These are phyloP conservation scores for Nematostella vectensis DNA, from an alignment of 92 coral and sea anemone genomes.

Conservation along the genomic window DNA sequence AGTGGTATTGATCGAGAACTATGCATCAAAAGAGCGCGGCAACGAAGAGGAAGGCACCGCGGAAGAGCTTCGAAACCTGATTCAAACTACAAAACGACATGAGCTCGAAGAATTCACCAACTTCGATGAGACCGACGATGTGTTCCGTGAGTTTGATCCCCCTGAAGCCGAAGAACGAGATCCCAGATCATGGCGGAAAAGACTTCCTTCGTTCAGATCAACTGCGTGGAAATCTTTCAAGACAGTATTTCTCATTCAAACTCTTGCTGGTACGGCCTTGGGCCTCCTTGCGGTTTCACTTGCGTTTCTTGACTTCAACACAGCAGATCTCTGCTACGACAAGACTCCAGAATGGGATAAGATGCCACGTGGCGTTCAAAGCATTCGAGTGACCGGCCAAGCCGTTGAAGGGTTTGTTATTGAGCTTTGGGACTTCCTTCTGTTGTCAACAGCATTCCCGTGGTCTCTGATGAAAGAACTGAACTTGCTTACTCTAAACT, in stretches of 20 bases:
- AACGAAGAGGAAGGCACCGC: constrained; percentile 15
- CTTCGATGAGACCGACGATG: constrained; percentile 38
- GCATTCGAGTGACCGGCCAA: constrained; percentile 39
- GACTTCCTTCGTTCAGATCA: constrained; percentile 9
- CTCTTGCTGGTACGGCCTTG: constrained; percentile 16
- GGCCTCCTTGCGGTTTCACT: constrained; percentile 34
- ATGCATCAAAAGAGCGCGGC: background rate
- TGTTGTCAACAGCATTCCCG: constrained; percentile 33
- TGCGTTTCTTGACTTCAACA: constrained; percentile 52
- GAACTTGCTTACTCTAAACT: constrained; percentile 40
- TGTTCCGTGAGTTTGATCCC: constrained; percentile 59
- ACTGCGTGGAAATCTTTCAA: constrained; percentile 16
- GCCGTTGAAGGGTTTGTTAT: constrained; percentile 45
- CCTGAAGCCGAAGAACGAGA: constrained; percentile 15
- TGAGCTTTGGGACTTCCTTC: constrained; percentile 38
- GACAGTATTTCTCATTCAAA: constrained; percentile 29
- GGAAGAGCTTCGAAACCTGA: constrained; percentile 26
- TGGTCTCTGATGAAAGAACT: constrained; percentile 38
- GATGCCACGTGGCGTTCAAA: constrained; percentile 34
- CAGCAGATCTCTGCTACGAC: constrained; percentile 52
- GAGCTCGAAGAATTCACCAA: constrained; percentile 30
- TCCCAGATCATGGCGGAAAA: constrained; percentile 49
- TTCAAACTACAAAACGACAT: background rate
- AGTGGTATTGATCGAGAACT: constrained; percentile 10
- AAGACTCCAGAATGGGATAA: constrained; percentile 21